These are phyloP conservation scores for Pelagia noctiluca DNA, from an alignment of 30 jellyfish, hydroid and myxozoan species.

Conservation along the genomic window DNA sequence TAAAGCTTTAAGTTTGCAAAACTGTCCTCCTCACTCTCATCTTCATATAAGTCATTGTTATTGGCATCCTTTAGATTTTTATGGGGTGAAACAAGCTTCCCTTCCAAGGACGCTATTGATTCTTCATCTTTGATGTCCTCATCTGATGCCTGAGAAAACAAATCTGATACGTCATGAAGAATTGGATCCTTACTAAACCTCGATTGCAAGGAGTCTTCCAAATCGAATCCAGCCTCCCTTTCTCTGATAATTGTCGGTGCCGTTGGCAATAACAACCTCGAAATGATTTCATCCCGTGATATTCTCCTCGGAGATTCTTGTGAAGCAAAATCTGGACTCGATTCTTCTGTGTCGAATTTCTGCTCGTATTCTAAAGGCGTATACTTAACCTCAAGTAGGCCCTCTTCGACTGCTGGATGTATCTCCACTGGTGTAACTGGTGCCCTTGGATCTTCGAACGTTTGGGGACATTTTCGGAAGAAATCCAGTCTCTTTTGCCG, in stretches of 20 bases:
- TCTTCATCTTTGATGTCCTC: background rate
- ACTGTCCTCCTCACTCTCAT: background rate
- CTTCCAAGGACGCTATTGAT: background rate
- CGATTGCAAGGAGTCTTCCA: background rate
- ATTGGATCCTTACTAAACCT: background rate
- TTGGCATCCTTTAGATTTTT: background rate
- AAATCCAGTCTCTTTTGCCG: background rate
- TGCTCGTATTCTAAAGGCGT: background rate
- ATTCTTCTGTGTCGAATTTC: background rate
- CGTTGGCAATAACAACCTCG: background rate
- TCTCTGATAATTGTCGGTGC: background rate
- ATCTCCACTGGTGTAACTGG: too few relatives aligned
- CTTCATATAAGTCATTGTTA: background rate
- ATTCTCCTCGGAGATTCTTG: background rate
- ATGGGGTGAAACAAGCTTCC: background rate
- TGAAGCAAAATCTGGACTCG: background rate
- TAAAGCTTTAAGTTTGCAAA: background rate
- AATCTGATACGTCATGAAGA: background rate
- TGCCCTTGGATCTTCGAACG: background rate
- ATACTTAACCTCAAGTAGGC: background rate
- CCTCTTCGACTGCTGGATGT: background rate
- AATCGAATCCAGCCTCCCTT: background rate
- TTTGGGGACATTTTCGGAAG: background rate
- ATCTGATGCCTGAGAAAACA: background rate
- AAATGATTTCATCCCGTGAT: background rate